Base-by-base conservation (phyloP, 2,888 invertebrate species). In the Pseudeuparius sepicola region DNA sequence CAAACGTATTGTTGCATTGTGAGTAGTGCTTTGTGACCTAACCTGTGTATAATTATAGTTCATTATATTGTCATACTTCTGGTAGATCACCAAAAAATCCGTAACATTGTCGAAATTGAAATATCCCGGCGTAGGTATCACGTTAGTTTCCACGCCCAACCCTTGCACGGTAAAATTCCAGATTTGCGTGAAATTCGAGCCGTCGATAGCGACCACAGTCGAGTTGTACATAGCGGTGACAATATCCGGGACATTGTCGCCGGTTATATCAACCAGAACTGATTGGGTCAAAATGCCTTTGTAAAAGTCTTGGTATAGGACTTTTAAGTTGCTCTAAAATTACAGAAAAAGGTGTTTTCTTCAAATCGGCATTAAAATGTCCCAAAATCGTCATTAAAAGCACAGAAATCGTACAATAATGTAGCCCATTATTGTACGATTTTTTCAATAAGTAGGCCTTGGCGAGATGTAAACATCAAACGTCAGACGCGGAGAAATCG, bases 121-220 rank as follows among this genome's bases (percentile, higher is more conserved):
- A 57, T 75, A 84, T 1, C 81, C 85, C 2, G 82, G 81, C 7
- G 81, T 76, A 24, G 85, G 83, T 31, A 80, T 73, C 49, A 82
- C 80, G 48, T 79, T 77, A 7, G 79, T 73, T n/a, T n/a, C n/a
- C 59, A 83, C 79, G 4, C 80, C 71, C 50, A 64, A 36, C 6
- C 46, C 44, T 2, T 75, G 70, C 40, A 79, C 67, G 0, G 75
- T 70, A 45, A 70, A 77, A 46, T 79, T 81, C 86, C 86, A 86
- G n/a, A 86, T 54, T 48, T 70, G 67, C 26, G 67, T 54, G 44
- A 74, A 77, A 6, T 71, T 75, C 16, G 63, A 57, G 1, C 86
- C 86, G 60, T 85, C 70, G 42, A 83, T 73, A 2, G 84, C 83
- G 36, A 76, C 63, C 5, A 85, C 67, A 1, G 74, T 75, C 3